Evolutionary conservation across 2,113 vertebrate genomes (phyloP), one percentile per base, ranked within the genome.

Genomic region (Tachycineta bicolor): DNA sequence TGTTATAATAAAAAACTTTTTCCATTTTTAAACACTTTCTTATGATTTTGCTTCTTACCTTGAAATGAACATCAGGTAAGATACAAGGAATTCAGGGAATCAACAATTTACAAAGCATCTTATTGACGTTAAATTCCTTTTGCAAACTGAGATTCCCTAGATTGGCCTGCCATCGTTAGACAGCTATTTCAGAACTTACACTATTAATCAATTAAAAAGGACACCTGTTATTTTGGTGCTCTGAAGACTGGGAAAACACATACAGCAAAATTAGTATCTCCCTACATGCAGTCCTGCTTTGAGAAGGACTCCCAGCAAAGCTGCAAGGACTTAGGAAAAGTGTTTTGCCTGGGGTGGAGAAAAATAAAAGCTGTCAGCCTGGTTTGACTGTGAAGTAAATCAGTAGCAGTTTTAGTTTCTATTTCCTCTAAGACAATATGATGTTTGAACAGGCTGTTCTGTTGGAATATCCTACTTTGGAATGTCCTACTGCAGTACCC

Each of bases 261-360:
- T 12, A 29, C 7, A 94, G 56, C 28, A 60, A 82, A 92, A 68
- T n/a, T 16, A 64, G 34, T 22, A 68, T 34, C 25, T 78, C 22
- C 31, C 14, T 68, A 28, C 25, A 34, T 68, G 46, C 62, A 80
- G 34, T 58, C 29, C n/a, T 82, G 28, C 56, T 75, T 82, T 68
- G 18, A 83, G 59, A 77, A 91, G 34, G 23, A 79, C 68, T 71
- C 24, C 25, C 73, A 79, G 56, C 7, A 71, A 89, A 71, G 60
- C 29, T 0, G 0, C 1, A 3, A 67, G 33, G n/a, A 71, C 19
- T 60, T 31, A 82, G 7, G 24, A 70, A 70, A 67, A 67, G 24
- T 2, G 1, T 64, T 95, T 75, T 78, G 11, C 44, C 25, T 47
- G 9, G 17, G 9, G 17, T n/a, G 13, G 34, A 89, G 8, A 12